These are phyloP conservation scores for Fragum whitleyi DNA, from an alignment of 2,888 invertebrate genomes.

Conservation along the genomic window DNA sequence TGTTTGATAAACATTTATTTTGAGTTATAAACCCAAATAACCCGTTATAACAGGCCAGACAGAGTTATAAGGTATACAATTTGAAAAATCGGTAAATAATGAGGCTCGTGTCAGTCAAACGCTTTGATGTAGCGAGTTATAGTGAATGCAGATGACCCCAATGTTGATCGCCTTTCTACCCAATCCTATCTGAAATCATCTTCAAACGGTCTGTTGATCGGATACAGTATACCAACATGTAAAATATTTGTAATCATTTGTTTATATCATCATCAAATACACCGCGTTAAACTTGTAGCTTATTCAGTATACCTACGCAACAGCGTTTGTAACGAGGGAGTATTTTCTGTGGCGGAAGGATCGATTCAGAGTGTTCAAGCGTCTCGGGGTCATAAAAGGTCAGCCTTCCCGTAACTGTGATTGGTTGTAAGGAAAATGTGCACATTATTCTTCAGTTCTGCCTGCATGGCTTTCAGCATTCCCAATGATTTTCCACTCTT, in stretches of 20 bases:
- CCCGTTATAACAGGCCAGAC: conserved; percentile 50
- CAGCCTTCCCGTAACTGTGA: conserved; percentile 75
- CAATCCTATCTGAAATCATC: conserved; percentile 66
- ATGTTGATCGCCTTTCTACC: conserved; percentile 60
- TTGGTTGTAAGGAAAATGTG: conserved; percentile 79
- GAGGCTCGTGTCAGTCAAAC: conserved; percentile 63
- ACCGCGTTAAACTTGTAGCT: conserved; percentile 67
- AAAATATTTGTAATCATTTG: conserved; percentile 68
- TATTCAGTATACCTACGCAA: conserved; percentile 71
- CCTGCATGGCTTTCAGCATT: conserved; percentile 74
- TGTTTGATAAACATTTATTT: conserved; percentile 61
- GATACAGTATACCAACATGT: conserved; percentile 61
- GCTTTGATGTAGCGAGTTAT: conserved; percentile 75
- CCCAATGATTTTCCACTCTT: conserved; percentile 77
- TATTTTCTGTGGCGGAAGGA: conserved; percentile 78
- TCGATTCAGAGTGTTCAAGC: conserved; percentile 72
- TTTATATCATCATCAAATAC: conserved; percentile 74
- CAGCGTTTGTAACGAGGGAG: conserved; percentile 66
- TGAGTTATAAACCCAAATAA: conserved; percentile 52
- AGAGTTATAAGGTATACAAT: conserved; percentile 64
- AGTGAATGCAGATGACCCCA: conserved; percentile 55
- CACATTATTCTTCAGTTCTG: conserved; percentile 76
- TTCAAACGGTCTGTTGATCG: conserved; percentile 53
- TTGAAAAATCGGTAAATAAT: conserved; percentile 78
- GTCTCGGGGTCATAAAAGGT: conserved; percentile 75